Evolutionary conservation across 2,797 vertebrate species (phyloP), one percentile per base, ranked within the genome.

Genomic region (Phrynocephalus forsythii): DNA sequence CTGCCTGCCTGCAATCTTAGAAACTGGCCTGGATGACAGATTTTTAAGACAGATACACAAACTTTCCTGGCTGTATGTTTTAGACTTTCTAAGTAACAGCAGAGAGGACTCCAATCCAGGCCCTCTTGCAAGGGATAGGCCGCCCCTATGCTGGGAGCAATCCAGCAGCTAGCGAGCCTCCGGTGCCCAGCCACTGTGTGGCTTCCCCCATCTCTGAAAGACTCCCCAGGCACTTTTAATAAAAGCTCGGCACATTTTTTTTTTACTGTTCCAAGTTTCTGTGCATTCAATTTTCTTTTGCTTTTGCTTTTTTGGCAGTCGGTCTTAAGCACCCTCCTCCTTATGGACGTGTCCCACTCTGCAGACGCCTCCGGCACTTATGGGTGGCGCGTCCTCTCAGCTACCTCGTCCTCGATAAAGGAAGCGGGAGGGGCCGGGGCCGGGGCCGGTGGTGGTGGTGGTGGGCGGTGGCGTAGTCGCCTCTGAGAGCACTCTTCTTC

Each of bases 291-390:
- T 44, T 86, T 28, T 30, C 20, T 80, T 80, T 48, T 73, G 38
- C 20, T 75, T 1, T 77, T 11, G 10, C 7, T 20, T 30, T 52
- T 18, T 79, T 52, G 38, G 20, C 1, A 52, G 63, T 88, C 86
- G 15, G 24, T 56, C 72, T 87, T 77, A 52, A 90, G n/a, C 30
- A 86, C 10, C 18, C 3, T 63, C 18, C 3, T 63, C 60, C 18
- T 33, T 50, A 77, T 87, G 76, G 69, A 81, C 30, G 81, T 83
- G 87, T 84, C 78, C 83, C 48, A n/a, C 63, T 87, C 86, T 81
- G 69, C 68, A n/a, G 82, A 52, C 68, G 50, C 80, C 16, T 83
- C 81, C 73, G 7, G n/a, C 22, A 63, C 38, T 44, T 38, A 28
- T 15, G 8, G 73, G 0, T 13, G 11, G 69, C 50, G 18, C n/a